phyloP scores from a whole-genome alignment of 2,797 vertebrate species.

The Karalla daura region DNA sequence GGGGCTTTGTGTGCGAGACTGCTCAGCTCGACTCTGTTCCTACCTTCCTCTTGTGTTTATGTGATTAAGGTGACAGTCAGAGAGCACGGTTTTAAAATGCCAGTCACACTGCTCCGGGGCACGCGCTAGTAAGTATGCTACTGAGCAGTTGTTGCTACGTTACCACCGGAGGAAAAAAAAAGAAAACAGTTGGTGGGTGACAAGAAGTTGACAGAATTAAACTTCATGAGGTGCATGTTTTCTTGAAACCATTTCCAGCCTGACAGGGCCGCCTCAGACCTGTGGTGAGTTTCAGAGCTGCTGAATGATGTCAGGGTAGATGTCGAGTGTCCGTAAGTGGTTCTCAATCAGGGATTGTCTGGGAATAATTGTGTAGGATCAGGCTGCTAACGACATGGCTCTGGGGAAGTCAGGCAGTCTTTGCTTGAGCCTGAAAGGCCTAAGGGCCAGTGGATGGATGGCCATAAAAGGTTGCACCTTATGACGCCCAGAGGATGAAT shows the following conservation, averaged over 20 bases:
- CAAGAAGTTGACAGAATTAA: constrained; percentile 59
- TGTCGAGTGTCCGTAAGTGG: not conserved
- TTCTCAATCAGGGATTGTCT: not conserved
- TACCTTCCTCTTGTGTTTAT: constrained; percentile 59
- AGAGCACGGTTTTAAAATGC: constrained; percentile 61
- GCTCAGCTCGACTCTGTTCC: constrained; percentile 27
- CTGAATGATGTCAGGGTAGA: not conserved
- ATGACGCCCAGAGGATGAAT: not conserved
- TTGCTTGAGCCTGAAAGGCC: not conserved
- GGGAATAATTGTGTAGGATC: not conserved
- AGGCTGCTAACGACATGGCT: not conserved
- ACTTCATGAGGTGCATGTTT: constrained; percentile 46
- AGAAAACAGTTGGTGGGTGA: constrained; percentile 43
- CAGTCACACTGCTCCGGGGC: constrained; percentile 65
- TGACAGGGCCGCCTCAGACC: constrained; percentile 9
- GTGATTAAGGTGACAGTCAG: constrained; percentile 67
- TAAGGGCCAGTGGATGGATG: not conserved
- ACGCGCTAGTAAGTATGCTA: constrained; percentile 50
- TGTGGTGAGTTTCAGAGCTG: not conserved
- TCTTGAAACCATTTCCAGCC: constrained; percentile 31
- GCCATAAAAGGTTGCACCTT: not conserved
- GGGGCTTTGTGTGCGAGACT: constrained; percentile 21
- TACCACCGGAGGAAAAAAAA: constrained; percentile 40
- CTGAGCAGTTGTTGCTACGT: constrained; percentile 68
- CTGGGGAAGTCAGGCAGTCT: not conserved